A percentile compares a stretch with the other conserved stretches of the same genome.
phyloP scores from a whole-genome alignment of 2,113 vertebrate species.

The Pelecanus crispus region DNA sequence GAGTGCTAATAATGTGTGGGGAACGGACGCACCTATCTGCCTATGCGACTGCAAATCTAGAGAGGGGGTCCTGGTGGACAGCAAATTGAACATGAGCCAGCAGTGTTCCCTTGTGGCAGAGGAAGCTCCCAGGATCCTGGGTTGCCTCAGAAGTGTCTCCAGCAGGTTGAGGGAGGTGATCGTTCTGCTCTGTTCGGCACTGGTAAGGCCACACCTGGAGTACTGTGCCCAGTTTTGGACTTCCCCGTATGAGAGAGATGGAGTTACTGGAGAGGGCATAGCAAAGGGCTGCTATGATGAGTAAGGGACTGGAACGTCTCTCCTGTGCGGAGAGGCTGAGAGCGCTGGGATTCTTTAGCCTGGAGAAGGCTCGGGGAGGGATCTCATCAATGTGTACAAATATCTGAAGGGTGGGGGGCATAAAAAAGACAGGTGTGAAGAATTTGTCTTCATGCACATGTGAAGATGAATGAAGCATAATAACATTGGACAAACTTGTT shows the following conservation, averaged over 20 bases:
- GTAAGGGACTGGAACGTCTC: background rate
- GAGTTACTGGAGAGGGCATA: background rate
- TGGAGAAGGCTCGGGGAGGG: background rate
- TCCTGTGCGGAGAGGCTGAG: background rate
- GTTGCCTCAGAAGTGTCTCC: background rate
- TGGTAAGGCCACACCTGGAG: background rate
- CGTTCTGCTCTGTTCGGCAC: background rate
- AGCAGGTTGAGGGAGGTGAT: background rate
- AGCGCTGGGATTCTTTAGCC: background rate
- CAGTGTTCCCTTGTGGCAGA: background rate
- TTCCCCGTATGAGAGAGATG: background rate
- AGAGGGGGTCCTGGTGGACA: background rate
- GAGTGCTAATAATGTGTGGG: background rate
- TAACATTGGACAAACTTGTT: background rate
- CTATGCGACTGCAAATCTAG: background rate
- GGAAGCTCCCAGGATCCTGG: background rate
- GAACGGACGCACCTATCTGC: background rate
- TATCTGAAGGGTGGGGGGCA: accelerated
- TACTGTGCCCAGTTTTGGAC: background rate
- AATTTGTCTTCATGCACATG: background rate
- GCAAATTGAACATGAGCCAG: background rate
- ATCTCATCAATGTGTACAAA: background rate
- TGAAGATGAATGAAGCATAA: background rate
- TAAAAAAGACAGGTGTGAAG: background rate
- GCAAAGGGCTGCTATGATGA: background rate